Conservation (phyloP, 1,140 invertebrate genomes). For the Gryllus bimaculatus region DNA sequence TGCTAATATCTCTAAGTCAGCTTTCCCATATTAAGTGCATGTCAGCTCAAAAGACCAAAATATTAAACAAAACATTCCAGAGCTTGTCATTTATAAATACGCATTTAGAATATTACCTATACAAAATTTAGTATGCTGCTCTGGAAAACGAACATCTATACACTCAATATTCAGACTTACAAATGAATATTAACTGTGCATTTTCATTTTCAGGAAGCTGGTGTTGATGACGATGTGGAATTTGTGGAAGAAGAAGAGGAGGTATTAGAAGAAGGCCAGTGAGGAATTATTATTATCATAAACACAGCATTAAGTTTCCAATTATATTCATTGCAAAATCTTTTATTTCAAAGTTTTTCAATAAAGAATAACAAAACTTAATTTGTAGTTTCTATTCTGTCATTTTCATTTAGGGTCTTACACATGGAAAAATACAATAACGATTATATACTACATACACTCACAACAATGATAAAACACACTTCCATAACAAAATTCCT, state of each 20-base stretch:
- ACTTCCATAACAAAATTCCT: background rate
- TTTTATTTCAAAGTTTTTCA: background rate
- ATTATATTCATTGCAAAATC: background rate
- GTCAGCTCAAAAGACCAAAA: no score
- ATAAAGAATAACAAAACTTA: background rate
- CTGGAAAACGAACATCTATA: no score
- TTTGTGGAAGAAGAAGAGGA: conserved; percentile 31
- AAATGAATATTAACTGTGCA: background rate
- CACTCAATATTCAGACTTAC: no score
- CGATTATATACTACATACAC: background rate
- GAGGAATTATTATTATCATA: conserved; percentile 1
- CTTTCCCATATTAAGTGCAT: no score
- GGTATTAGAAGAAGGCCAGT: conserved; percentile 18
- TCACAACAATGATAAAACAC: background rate
- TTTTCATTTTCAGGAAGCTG: conserved; percentile 27
- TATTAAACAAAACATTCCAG: no score
- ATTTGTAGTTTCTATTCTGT: background rate
- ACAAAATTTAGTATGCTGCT: no score
- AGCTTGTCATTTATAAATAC: no score
- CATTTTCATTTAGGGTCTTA: background rate
- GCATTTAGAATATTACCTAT: no score
- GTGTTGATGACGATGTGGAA: conserved; percentile 29
- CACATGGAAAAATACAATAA: background rate
- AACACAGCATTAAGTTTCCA: background rate
- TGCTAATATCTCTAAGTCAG: no score